phyloP scores from a whole-genome alignment of 1,140 invertebrate genomes.

The Drosophila arawakana region DNA sequence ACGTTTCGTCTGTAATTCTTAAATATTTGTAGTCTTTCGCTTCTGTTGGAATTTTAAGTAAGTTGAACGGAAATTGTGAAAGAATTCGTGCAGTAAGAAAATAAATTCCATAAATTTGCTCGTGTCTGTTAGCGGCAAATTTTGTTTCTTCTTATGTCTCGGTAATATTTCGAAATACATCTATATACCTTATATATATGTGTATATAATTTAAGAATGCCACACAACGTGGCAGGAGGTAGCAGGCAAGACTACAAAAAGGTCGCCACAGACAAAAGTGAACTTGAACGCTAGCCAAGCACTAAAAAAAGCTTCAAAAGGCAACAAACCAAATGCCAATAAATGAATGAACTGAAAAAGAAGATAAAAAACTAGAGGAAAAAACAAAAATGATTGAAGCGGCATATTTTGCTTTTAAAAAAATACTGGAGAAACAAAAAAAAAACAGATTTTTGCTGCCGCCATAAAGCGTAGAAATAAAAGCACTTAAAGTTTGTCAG shows the following conservation, averaged over 20 bases:
- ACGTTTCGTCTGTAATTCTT: neutral
- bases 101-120: slow-evolving; percentile 45
- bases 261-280: slow-evolving; percentile 40
- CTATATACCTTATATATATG: slow-evolving; percentile 3
- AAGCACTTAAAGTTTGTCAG: slow-evolving; percentile 81
- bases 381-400: slow-evolving; percentile 62
- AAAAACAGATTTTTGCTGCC: slow-evolving; percentile 45
- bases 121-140: slow-evolving; percentile 37
- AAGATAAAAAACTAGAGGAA: slow-evolving; percentile 12
- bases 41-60: slow-evolving; percentile 34
- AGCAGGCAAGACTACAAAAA: slow-evolving; percentile 34
- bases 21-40: slow-evolving; percentile 4
- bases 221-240: slow-evolving; percentile 44
- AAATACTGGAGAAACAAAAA: slow-evolving; percentile 9
- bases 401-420: slow-evolving; percentile 73
- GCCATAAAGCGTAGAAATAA: slow-evolving; percentile 77
- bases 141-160: slow-evolving; percentile 30
- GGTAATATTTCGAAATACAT: slow-evolving; percentile 32
- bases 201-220: slow-evolving; percentile 42
- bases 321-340: slow-evolving; percentile 60
- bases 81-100: slow-evolving; percentile 30
- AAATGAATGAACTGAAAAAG: slow-evolving; percentile 47
- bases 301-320: slow-evolving; percentile 61
- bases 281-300: slow-evolving; percentile 50
- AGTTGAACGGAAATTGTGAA: slow-evolving; percentile 14